Base-by-base conservation (phyloP, 2,888 invertebrate genomes). In the Drosophila robusta region DNA sequence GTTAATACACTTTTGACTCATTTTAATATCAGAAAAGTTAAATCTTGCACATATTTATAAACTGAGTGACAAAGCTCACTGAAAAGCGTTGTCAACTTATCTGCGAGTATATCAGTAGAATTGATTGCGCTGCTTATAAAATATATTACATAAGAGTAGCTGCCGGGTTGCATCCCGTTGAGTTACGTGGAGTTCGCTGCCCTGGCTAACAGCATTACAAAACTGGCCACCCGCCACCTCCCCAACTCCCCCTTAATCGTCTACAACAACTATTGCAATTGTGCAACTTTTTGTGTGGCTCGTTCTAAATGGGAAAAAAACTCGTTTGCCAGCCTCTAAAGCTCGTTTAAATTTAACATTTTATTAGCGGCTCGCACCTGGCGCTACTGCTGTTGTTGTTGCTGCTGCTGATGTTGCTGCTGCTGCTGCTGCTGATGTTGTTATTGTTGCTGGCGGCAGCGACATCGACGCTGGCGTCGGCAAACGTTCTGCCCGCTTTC, bases 301-400 rank as follows among this genome's bases (percentile, higher is more conserved):
- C 50, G 65, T 82, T 87, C 88, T 87, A 70, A 82, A 58, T 73
- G 73, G 65, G 51, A 49, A 60, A 18, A 18, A 85, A 83, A 83
- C 83, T 82, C 57, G 83, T 83, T 83, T 87, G 62, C 63, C 60
- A 68, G 80, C 77, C 82, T 66, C 75, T 42, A 41, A 56, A 78
- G 65, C 56, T 56, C 38, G 70, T 62, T 71, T 82, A 66, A 85
- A 70, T 76, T 82, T 76, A 87, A 76, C 71, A 71, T 73, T 87
- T 87, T 87, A 88, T 88, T 82, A 79, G 70, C 80, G 55, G 64
- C 56, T 69, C 69, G 69, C 80, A 88, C 77, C 82, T 85, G 86
- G 65, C 52, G 29, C 57, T 44, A 45, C 5, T 49, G 45, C 39
- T n/a, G n/a, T n/a, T 36, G 44, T 14, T 22, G 14, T 32, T 32